Percentiles rank a stretch among this genome's conserved stretches.
Conservation (phyloP, 2,888 invertebrate species). For the Acleris cristana region DNA sequence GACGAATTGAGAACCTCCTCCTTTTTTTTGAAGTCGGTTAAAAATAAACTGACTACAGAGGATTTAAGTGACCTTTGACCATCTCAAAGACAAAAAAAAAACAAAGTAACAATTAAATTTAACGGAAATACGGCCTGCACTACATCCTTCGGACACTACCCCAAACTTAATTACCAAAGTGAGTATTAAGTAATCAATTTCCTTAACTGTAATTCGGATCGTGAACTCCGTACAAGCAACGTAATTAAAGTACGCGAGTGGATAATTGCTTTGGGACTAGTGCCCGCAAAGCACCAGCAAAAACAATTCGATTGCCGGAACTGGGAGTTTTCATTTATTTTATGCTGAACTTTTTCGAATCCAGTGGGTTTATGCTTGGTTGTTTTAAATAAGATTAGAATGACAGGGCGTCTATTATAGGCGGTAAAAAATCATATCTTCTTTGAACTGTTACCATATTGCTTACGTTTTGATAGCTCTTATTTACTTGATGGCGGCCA, state of each 20-base stretch:
- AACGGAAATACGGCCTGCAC: constrained; percentile 14
- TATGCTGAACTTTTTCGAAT: background rate
- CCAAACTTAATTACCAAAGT: constrained; percentile 33
- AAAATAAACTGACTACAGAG: too few relatives aligned
- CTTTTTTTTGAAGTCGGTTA: too few relatives aligned
- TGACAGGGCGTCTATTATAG: background rate
- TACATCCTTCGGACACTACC: constrained; percentile 17
- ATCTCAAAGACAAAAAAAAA: background rate
- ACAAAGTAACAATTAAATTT: too few relatives aligned
- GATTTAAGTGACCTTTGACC: too few relatives aligned
- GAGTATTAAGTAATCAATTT: constrained; percentile 51
- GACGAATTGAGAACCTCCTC: too few relatives aligned
- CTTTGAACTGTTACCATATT: too few relatives aligned
- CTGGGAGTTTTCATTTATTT: constrained; percentile 17
- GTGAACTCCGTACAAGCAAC: constrained; percentile 51
- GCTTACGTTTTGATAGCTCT: too few relatives aligned
- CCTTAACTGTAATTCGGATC: constrained; percentile 49
- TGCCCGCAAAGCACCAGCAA: constrained; percentile 46
- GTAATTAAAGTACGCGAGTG: constrained; percentile 57
- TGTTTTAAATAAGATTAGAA: background rate
- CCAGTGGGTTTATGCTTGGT: background rate
- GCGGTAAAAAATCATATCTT: too few relatives aligned
- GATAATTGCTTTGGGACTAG: constrained; percentile 59
- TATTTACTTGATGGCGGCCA: too few relatives aligned
- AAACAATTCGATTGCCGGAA: constrained; percentile 51